phyloP scores from a whole-genome alignment of 2,113 vertebrate genomes.

The Machaerirhynchus nigripectus region DNA sequence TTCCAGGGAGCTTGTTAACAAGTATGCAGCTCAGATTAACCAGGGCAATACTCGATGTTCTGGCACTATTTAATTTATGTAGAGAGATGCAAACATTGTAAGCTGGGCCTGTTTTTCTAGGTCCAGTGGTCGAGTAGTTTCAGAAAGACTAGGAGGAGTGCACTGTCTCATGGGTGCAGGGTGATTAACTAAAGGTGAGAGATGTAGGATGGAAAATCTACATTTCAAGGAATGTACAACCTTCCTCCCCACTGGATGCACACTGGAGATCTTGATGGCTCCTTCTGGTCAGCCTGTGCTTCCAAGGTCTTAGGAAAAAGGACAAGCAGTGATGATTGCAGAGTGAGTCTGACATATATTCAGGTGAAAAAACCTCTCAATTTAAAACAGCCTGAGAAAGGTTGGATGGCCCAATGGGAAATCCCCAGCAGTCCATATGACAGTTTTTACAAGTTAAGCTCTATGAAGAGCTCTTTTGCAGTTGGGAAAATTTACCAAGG shows the following conservation, averaged over 20 bases:
- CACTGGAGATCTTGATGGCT: fast-evolving
- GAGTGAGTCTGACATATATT: background rate
- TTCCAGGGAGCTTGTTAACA: background rate
- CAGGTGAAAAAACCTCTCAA: background rate
- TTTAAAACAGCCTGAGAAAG: background rate
- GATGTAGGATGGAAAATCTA: background rate
- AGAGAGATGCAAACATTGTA: background rate
- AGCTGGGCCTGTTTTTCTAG: background rate
- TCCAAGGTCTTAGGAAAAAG: background rate
- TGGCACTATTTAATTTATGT: background rate
- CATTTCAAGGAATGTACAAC: background rate
- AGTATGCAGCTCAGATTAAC: background rate
- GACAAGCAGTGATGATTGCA: background rate
- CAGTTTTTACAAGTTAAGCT: background rate
- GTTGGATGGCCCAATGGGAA: background rate
- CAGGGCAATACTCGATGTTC: background rate
- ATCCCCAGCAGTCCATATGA: background rate
- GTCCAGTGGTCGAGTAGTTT: background rate
- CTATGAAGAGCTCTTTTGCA: background rate
- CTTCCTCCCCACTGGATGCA: background rate
- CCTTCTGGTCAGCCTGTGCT: background rate
- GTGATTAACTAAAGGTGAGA: background rate
- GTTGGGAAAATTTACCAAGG: background rate
- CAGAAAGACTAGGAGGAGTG: background rate
- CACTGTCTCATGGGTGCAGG: background rate